Percentiles rank a stretch among this genome's conserved stretches.
These are phyloP conservation scores for Chloroceryle amazona DNA, from an alignment of 2,797 vertebrate species.

Conservation along the genomic window DNA sequence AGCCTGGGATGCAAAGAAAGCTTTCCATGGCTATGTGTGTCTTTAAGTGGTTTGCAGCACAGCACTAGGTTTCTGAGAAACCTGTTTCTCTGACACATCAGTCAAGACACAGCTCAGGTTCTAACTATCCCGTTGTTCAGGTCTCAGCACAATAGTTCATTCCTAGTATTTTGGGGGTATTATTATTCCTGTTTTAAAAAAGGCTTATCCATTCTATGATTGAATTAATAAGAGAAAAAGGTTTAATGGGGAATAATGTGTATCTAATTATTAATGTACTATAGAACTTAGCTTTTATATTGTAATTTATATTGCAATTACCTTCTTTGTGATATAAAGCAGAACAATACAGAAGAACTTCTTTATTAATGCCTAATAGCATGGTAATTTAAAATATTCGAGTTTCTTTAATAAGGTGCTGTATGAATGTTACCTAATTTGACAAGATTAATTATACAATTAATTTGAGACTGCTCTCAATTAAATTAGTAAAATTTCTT, in stretches of 20 bases:
- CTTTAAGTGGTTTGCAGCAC: background rate
- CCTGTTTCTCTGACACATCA: background rate
- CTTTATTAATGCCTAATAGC: conserved; percentile 87
- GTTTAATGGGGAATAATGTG: conserved; percentile 81
- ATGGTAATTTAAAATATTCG: conserved; percentile 93
- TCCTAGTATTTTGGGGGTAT: conserved; percentile 8
- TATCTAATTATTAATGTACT: conserved; percentile 85
- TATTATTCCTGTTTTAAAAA: conserved; percentile 71
- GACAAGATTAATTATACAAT: conserved; percentile 99
- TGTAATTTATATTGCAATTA: conserved; percentile 86
- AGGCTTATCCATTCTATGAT: conserved; percentile 65
- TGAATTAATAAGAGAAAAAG: conserved; percentile 76
- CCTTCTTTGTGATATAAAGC: conserved; percentile 84
- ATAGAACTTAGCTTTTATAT: conserved; percentile 84
- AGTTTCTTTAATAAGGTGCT: conserved; percentile 91
- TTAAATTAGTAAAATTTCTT: conserved; percentile 93
- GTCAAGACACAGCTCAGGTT: background rate
- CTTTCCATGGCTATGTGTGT: background rate
- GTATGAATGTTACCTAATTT: conserved; percentile 95
- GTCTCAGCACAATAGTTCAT: conserved; percentile 40
- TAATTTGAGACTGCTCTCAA: conserved; percentile 97
- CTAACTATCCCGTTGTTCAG: conserved; percentile 7
- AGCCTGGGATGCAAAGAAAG: conserved; percentile 25
- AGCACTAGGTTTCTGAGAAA: background rate
- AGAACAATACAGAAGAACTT: conserved; percentile 85